These are phyloP conservation scores for Hyaena hyaena DNA, from an alignment of 2,113 vertebrate species.

Conservation along the genomic window DNA sequence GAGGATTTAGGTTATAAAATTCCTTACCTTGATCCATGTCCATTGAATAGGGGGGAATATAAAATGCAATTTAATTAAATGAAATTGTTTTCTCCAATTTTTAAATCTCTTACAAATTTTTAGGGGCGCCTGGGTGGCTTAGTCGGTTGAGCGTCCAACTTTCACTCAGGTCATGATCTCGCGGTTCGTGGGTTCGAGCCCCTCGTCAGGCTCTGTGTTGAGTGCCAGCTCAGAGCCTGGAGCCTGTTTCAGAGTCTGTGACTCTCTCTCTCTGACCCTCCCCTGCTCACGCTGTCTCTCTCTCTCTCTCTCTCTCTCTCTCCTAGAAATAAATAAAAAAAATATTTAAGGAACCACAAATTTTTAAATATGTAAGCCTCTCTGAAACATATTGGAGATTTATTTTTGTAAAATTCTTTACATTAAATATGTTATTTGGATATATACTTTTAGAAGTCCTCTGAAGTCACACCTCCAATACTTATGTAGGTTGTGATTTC, in stretches of 20 bases:
- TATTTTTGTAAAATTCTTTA: neutral
- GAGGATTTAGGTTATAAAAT: neutral
- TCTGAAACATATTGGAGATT: neutral
- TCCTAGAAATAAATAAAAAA: too few species aligned
- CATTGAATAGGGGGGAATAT: neutral
- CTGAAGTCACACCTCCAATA: neutral
- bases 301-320: too few species aligned
- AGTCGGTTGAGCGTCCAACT: too few species aligned
- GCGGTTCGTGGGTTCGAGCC: too few species aligned
- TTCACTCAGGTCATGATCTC: too few species aligned
- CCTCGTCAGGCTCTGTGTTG: too few species aligned
- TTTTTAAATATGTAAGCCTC: neutral
- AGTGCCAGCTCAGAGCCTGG: too few species aligned
- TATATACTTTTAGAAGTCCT: neutral
- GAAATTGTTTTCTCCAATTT: neutral
- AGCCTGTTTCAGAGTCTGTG: too few species aligned
- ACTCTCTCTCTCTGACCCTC: too few species aligned
- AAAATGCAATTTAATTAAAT: neutral
- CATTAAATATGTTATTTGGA: neutral
- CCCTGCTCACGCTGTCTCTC: too few species aligned
- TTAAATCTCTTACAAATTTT: neutral
- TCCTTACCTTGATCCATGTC: neutral
- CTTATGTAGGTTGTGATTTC: neutral
- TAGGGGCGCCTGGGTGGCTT: too few species aligned
- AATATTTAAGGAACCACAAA: too few species aligned